Evolutionary conservation across 2,888 invertebrate species (phyloP).

Genomic region (Heliconius cydno): DNA sequence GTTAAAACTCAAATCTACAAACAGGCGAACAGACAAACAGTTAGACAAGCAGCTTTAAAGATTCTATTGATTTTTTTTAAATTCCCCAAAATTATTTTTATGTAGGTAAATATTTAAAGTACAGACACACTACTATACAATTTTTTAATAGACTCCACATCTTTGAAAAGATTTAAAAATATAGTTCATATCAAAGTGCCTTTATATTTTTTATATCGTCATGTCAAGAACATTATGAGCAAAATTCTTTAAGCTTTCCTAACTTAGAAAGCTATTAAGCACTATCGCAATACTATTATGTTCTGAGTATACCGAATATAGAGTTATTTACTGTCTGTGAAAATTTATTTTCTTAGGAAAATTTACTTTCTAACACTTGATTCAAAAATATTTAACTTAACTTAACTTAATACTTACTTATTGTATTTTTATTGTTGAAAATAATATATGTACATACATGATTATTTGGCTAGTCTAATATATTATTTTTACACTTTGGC

Average conservation of each 20-base stretch:
- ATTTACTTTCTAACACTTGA: not conserved
- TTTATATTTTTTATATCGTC: slow-evolving; percentile 1
- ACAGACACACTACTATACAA: not conserved
- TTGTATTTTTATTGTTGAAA: no score
- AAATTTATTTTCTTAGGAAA: not conserved
- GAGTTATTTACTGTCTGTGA: not conserved
- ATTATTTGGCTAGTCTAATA: no score
- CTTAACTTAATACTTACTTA: no score
- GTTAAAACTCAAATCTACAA: no score
- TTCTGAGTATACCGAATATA: not conserved
- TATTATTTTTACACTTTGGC: no score
- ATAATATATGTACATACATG: no score
- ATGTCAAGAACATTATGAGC: not conserved
- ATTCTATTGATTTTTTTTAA: no score
- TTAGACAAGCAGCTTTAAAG: no score
- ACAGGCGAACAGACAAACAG: no score
- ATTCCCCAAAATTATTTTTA: no score
- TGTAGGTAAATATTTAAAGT: not conserved
- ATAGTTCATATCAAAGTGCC: not conserved
- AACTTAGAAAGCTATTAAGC: slow-evolving; percentile 1
- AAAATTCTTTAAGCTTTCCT: not conserved
- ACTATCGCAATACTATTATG: not conserved
- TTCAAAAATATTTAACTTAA: no score
- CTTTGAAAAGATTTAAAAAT: not conserved
- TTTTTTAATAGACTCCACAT: not conserved